Percentiles rank a stretch among this genome's conserved stretches.
phyloP scores from a whole-genome alignment of 2,888 invertebrate species.

The Augiades crinisus region DNA sequence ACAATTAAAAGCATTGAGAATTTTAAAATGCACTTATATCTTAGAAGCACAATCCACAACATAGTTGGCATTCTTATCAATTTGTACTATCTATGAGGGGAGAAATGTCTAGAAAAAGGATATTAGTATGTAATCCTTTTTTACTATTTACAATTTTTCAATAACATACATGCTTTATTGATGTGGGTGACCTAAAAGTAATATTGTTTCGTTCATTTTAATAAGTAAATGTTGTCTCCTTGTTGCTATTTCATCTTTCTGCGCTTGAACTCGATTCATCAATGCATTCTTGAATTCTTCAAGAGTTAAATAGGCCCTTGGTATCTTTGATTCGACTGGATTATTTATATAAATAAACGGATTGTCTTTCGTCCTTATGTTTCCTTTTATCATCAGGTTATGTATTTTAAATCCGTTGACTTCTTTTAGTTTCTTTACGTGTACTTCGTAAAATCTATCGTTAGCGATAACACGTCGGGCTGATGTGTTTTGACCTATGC shows the following conservation, averaged over 20 bases:
- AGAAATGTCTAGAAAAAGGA: too few species aligned
- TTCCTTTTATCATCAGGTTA: slow-evolving; percentile 50
- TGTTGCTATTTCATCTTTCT: slow-evolving; percentile 35
- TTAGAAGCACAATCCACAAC: too few species aligned
- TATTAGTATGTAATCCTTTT: too few species aligned
- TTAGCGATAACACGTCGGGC: slow-evolving; percentile 43
- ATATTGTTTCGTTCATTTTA: neutral
- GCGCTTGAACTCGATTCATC: slow-evolving; percentile 35
- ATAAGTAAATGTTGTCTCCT: slow-evolving; percentile 1
- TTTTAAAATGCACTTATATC: too few species aligned
- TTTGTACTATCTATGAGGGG: too few species aligned
- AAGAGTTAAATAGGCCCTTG: slow-evolving; percentile 52
- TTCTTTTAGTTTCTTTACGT: slow-evolving; percentile 57
- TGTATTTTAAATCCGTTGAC: slow-evolving; percentile 64
- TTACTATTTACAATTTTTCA: neutral
- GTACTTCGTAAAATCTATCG: slow-evolving; percentile 49
- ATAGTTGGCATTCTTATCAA: too few species aligned
- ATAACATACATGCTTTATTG: too few species aligned
- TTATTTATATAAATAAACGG: slow-evolving; percentile 62
- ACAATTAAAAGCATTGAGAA: too few species aligned
- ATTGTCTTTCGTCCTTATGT: slow-evolving; percentile 28
- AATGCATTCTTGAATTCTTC: slow-evolving; percentile 56
- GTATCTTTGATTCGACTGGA: slow-evolving; percentile 62
- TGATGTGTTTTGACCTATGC: slow-evolving; percentile 25
- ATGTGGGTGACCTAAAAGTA: too few species aligned